Conservation (phyloP, 2,888 invertebrate species). For the Suillia variegata region DNA sequence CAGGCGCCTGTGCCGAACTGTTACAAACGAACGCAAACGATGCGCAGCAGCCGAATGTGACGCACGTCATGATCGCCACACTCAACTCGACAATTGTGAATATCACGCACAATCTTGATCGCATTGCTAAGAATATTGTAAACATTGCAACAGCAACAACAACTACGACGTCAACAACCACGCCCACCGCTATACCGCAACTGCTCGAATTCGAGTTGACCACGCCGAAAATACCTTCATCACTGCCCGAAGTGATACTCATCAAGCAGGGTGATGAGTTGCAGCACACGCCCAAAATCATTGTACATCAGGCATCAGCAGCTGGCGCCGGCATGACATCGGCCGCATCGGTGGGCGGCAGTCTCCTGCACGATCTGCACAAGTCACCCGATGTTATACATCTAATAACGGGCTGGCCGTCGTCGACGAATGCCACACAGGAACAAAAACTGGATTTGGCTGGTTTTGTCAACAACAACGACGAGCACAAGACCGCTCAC, state of each 20-base stretch:
- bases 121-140: conserved; percentile 50
- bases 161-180: conserved; percentile 23
- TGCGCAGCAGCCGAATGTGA: conserved; percentile 38
- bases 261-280: conserved; percentile 56
- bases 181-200: conserved; percentile 24
- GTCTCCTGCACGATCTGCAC: conserved; percentile 45
- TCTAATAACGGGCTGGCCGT: conserved; percentile 48
- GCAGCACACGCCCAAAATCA: conserved; percentile 55
- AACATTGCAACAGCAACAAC: conserved; percentile 35
- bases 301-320: conserved; percentile 55
- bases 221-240: conserved; percentile 40
- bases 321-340: conserved; percentile 34
- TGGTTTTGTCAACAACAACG: conserved; percentile 32
- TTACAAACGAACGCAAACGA: conserved; percentile 29
- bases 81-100: conserved; percentile 58
- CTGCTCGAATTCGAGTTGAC: conserved; percentile 32
- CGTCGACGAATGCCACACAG: conserved; percentile 25
- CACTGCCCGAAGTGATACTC: conserved; percentile 54
- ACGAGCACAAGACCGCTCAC: conserved; percentile 18
- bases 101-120: conserved; percentile 55
- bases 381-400: conserved; percentile 58
- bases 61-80: conserved; percentile 55
- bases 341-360: conserved; percentile 42
- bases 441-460: conserved; percentile 43
- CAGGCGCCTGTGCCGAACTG: conserved; percentile 40